Evolutionary conservation across 2,797 vertebrate genomes (phyloP).

Genomic region (Rhabdomys pumilio): DNA sequence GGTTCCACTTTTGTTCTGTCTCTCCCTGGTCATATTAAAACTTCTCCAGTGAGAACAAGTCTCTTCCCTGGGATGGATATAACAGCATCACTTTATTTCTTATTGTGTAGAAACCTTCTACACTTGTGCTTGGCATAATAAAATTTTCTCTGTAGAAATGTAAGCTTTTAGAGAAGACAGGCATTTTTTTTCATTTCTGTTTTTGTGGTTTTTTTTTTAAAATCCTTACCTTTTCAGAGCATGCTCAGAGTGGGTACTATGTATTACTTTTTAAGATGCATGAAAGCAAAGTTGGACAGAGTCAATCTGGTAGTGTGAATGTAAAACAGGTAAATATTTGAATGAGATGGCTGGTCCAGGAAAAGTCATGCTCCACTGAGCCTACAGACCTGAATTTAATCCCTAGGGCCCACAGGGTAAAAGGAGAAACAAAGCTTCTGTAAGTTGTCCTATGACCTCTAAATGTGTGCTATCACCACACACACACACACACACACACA

Average conservation of each 20-base stretch:
- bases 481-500: neutral
- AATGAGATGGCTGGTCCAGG: neutral
- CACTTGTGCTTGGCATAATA: neutral
- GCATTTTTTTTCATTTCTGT: neutral
- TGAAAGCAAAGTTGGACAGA: neutral
- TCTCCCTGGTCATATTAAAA: neutral
- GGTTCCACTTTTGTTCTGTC: neutral
- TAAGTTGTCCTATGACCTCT: neutral
- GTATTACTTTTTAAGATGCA: neutral
- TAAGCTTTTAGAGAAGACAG: neutral
- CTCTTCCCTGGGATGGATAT: neutral
- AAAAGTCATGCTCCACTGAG: neutral
- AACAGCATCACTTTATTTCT: neutral
- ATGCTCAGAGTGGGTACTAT: neutral
- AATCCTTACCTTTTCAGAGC: neutral
- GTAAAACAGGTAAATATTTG: neutral
- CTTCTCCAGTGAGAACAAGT: fast-evolving
- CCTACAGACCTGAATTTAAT: neutral
- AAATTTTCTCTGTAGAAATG: neutral
- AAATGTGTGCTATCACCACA: neutral
- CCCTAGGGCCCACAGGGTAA: fast-evolving
- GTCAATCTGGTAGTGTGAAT: neutral
- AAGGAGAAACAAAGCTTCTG: neutral
- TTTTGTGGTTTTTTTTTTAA: neutral
- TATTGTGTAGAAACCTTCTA: neutral